These are phyloP conservation scores for Pachyseris speciosa DNA, from an alignment of 64 coral and sea anemone species.

Conservation along the genomic window DNA sequence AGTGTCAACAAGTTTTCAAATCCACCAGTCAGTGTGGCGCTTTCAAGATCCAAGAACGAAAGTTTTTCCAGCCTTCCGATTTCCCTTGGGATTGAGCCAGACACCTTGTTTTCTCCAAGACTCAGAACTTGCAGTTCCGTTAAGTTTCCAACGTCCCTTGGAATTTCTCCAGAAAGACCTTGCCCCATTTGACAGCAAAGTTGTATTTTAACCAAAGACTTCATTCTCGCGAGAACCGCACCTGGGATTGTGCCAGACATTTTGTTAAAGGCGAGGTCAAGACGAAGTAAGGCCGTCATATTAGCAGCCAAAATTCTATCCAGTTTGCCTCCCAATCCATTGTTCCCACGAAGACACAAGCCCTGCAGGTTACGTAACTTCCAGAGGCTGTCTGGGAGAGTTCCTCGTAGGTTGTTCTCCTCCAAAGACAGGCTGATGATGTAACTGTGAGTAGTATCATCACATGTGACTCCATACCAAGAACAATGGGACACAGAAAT, in stretches of 20 bases:
- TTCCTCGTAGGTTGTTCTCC: constrained; percentile 73
- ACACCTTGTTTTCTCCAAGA: constrained; percentile 66
- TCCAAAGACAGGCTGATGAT: constrained; percentile 56
- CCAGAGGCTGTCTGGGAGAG: constrained; percentile 75
- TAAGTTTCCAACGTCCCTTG: constrained; percentile 66
- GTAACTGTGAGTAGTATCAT: constrained; percentile 15
- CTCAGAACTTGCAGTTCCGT: constrained; percentile 77
- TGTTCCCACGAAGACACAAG: constrained; percentile 33
- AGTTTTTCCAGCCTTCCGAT: constrained; percentile 66
- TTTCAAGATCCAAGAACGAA: constrained; percentile 72
- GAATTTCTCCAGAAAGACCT: constrained; percentile 61
- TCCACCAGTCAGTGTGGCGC: neutral
- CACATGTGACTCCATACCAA: constrained; percentile 76
- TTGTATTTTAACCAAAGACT: constrained; percentile 67
- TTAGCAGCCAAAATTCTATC: constrained; percentile 51
- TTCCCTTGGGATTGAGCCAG: constrained; percentile 64
- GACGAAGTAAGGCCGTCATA: constrained; percentile 63
- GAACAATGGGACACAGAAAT: constrained; percentile 44
- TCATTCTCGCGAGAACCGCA: constrained; percentile 8
- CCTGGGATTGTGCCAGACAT: constrained; percentile 38
- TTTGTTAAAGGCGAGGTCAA: constrained; percentile 15
- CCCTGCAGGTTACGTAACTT: constrained; percentile 69
- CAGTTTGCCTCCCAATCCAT: constrained; percentile 22
- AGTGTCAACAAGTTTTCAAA: constrained; percentile 55
- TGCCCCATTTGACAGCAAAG: constrained; percentile 66